Percentiles rank a stretch among this genome's conserved stretches.
Conservation (phyloP, 2,113 vertebrate species). For the Trochalopteron elliotii region DNA sequence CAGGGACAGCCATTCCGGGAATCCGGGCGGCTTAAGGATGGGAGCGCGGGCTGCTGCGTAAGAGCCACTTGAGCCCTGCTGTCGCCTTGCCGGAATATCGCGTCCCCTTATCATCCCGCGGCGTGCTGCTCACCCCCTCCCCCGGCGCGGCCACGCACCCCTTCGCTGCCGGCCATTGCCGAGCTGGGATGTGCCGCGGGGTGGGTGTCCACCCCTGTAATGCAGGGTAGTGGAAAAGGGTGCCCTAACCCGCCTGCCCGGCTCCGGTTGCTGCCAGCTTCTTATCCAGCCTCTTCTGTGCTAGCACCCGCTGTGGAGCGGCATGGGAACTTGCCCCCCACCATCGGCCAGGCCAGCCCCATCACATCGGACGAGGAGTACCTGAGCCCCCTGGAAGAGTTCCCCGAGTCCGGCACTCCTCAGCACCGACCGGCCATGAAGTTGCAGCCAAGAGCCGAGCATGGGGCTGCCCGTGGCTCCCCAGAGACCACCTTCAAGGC, state of each 20-base stretch:
- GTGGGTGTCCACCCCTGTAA: background rate
- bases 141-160: background rate
- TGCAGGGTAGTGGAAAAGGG: background rate
- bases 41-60: slow-evolving; percentile 52
- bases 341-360: slow-evolving; percentile 87
- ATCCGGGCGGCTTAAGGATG: slow-evolving; percentile 58
- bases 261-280: background rate
- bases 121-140: background rate
- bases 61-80: slow-evolving; percentile 67
- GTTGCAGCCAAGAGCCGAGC: slow-evolving; percentile 66
- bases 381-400: slow-evolving; percentile 93
- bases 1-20: slow-evolving; percentile 56
- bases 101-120: slow-evolving; percentile 37
- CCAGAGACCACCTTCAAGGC: slow-evolving; percentile 83
- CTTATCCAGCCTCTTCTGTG: background rate
- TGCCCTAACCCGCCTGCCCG: accelerated
- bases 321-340: slow-evolving; percentile 69
- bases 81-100: slow-evolving; percentile 52
- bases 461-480: slow-evolving; percentile 39
- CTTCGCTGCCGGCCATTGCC: background rate
- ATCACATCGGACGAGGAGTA: slow-evolving; percentile 98
- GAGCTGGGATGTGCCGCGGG: background rate
- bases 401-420: slow-evolving; percentile 79
- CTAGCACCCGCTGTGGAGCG: slow-evolving; percentile 54
- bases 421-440: slow-evolving; percentile 71